These are phyloP conservation scores for Gryllus bimaculatus DNA, from an alignment of 1,140 invertebrate genomes.

Conservation along the genomic window DNA sequence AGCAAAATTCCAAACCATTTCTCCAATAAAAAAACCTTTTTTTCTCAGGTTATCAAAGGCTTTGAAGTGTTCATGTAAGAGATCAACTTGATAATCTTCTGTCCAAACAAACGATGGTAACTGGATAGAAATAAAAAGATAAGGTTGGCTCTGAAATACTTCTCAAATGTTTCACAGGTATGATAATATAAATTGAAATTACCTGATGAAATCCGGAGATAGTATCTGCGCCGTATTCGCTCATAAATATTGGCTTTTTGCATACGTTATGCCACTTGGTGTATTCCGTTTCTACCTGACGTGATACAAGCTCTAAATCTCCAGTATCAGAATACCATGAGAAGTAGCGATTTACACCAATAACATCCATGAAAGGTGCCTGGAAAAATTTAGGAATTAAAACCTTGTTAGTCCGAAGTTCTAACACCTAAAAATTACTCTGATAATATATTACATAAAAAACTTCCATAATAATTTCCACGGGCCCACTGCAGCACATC, in stretches of 20 bases:
- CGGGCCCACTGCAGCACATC: too few relatives aligned
- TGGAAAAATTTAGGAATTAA: slow-evolving; percentile 23
- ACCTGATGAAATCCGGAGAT: slow-evolving; percentile 47
- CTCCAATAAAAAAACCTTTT: slow-evolving; percentile 45
- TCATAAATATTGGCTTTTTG: slow-evolving; percentile 49
- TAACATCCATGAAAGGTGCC: slow-evolving; percentile 46
- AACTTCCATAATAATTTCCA: too few relatives aligned
- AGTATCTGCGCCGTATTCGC: slow-evolving; percentile 59
- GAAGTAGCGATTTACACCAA: slow-evolving; percentile 54
- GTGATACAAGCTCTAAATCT: slow-evolving; percentile 40
- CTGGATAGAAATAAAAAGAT: slow-evolving; percentile 27
- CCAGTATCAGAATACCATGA: slow-evolving; percentile 53
- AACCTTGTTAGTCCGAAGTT: not conserved
- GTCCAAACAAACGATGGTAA: slow-evolving; percentile 47
- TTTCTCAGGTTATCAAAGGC: slow-evolving; percentile 45
- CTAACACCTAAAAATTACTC: not conserved
- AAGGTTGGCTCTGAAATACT: not conserved
- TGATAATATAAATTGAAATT: slow-evolving; percentile 10
- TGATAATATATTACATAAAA: not conserved
- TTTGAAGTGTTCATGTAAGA: slow-evolving; percentile 42
- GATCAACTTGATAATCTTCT: slow-evolving; percentile 55
- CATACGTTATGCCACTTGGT: slow-evolving; percentile 39
- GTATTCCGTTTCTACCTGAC: slow-evolving; percentile 40
- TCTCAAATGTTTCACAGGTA: not conserved
- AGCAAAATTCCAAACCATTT: slow-evolving; percentile 67